Percentiles rank a stretch among this genome's conserved stretches.
These are phyloP conservation scores for Neodiprion pinetum DNA, from an alignment of 1,140 invertebrate species.

Conservation along the genomic window DNA sequence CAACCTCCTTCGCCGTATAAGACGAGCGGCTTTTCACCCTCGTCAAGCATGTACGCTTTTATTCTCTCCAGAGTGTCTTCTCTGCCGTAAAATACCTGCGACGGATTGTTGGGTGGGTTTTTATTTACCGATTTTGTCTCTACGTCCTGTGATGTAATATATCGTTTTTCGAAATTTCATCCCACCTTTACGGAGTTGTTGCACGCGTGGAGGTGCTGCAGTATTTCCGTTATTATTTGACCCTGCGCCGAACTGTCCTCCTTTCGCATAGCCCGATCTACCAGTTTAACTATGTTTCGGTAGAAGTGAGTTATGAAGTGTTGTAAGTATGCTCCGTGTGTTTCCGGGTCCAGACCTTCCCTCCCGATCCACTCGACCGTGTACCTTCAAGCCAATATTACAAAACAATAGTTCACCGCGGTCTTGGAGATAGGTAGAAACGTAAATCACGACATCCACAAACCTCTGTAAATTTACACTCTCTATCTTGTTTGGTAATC, in stretches of 20 bases:
- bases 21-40: constrained; percentile 88
- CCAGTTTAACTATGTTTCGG: constrained; percentile 90
- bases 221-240: constrained; percentile 93
- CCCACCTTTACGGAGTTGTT: constrained; percentile 90
- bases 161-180: constrained; percentile 6
- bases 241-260: constrained; percentile 93
- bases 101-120: constrained; percentile 1
- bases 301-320: constrained; percentile 97
- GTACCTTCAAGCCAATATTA: constrained; percentile 68
- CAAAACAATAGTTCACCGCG: constrained; percentile 8
- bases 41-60: constrained; percentile 85
- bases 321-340: constrained; percentile 93
- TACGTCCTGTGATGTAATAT: too few species aligned
- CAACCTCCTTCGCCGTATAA: constrained; percentile 96
- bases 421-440: background rate
- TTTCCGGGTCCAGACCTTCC: constrained; percentile 91
- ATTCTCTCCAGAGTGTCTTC: constrained; percentile 87
- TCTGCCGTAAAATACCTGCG: constrained; percentile 89
- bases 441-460: constrained; percentile 19
- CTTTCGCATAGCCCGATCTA: constrained; percentile 93
- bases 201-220: constrained; percentile 96
- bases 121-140: background rate
- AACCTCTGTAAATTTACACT: constrained; percentile 87
- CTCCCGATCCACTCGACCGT: constrained; percentile 97
- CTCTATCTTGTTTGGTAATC: constrained; percentile 87